Evolutionary conservation across 2,113 vertebrate species (phyloP), one percentile per base, ranked within the genome.

Genomic region (Petromus typicus): DNA sequence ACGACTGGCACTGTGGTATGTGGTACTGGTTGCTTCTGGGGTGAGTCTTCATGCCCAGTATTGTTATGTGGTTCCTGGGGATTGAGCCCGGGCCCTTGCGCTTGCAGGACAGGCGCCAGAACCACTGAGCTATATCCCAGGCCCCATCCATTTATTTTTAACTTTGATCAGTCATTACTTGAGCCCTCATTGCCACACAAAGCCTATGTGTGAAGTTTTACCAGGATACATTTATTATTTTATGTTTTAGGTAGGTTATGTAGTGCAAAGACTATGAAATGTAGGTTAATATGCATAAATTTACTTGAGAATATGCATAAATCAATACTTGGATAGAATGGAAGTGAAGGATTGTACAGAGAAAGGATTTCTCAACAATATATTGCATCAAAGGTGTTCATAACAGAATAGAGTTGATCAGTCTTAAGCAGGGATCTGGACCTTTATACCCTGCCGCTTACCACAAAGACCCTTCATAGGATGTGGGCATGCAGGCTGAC

Each of bases 101-200:
- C n/a, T n/a, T n/a, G n/a, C n/a, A n/a, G n/a, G n/a, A n/a, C n/a
- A n/a, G n/a, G n/a, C n/a, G n/a, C n/a, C n/a, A n/a, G n/a, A n/a
- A n/a, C n/a, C n/a, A n/a, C n/a, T n/a, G n/a, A n/a, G n/a, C n/a
- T n/a, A n/a, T n/a, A n/a, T n/a, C n/a, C n/a, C n/a, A n/a, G n/a
- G n/a, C n/a, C n/a, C n/a, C n/a, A n/a, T n/a, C n/a, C n/a, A n/a
- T 80, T 91, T 90, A 78, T 95, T 73, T 71, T 93, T 86, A 66
- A 56, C 25, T 82, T n/a, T 64, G 3, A 66, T 86, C 32, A 43
- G 34, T 61, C 25, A 90, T 90, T 85, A 88, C 30, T n/a, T 89
- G 34, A 80, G 32, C 25, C 22, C 0, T 51, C 43, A 37, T 27
- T 78, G 37, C 40, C 59, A 79, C 27, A 20, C 43, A 89, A 66